Evolutionary conservation across 2,888 invertebrate genomes (phyloP), one percentile per base, ranked within the genome.

Genomic region (Cantharis nigra): DNA sequence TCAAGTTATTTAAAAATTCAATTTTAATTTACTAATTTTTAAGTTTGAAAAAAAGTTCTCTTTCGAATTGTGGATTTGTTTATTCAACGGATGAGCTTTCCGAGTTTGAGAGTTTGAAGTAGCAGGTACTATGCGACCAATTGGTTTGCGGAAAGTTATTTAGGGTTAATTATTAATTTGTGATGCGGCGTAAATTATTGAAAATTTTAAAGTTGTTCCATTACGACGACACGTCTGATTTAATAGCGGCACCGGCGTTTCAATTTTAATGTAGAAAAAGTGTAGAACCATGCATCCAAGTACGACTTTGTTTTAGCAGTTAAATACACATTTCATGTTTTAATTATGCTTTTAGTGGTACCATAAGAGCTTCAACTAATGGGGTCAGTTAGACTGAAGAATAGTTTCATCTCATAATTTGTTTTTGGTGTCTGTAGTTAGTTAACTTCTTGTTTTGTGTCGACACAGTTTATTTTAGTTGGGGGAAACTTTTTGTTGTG

Each of bases 261-360:
- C 49, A 49, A 49, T 49, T 49, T 49, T 49, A 49, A 49, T 49
- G 49, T 49, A n/a, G 49, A 49, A 49, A 49, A 49, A 49, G 49
- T 49, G 7, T 7, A n/a, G 23, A 13, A 13, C 9, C 80, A 75
- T 77, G 72, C 78, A 81, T 81, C 83, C 80, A 83, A 83, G 83
- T 83, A 81, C 81, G 82, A 84, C 84, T 86, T 86, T 85, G 85
- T 85, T 85, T 85, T 81, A 85, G 81, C 83, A 84, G 85, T 86
- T 86, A 85, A 86, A 85, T 83, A 85, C 84, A 86, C 86, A 86
- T 86, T 85, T 85, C 85, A 84, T 84, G 86, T 87, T 86, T 86
- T 87, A 87, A 87, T 86, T 87, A 86, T 85, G 86, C 86, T 86
- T 87, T 86, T 86, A 86, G 85, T 79, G 83, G 82, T 81, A 83